These are phyloP conservation scores for Nematolebias whitei DNA, from an alignment of 2,113 vertebrate species.

Conservation along the genomic window DNA sequence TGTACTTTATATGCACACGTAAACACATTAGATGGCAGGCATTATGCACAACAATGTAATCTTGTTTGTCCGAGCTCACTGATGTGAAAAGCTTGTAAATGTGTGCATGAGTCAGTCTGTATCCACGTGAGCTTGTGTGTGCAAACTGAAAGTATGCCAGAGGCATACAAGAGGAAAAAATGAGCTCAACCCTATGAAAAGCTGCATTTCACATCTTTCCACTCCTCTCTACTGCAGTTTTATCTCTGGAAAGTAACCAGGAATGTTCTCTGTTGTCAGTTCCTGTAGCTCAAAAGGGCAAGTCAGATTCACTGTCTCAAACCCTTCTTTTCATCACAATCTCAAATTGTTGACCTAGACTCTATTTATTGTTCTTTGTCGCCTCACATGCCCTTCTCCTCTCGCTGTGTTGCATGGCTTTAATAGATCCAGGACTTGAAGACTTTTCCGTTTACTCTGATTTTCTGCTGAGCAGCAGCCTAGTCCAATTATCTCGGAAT, in stretches of 20 bases:
- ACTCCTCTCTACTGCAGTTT: constrained; percentile 54
- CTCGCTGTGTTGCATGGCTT: constrained; percentile 18
- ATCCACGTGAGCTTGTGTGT: constrained; percentile 19
- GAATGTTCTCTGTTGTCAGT: constrained; percentile 55
- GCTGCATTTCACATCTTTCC: constrained; percentile 56
- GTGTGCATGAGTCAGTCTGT: constrained; percentile 26
- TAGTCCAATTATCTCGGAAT: constrained; percentile 63
- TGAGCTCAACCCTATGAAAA: constrained; percentile 55
- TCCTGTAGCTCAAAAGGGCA: constrained; percentile 30
- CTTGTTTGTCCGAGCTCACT: constrained; percentile 10
- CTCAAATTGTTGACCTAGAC: constrained; percentile 18
- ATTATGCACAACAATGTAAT: constrained; percentile 13
- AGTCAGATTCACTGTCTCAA: constrained; percentile 12
- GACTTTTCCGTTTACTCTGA: constrained; percentile 19
- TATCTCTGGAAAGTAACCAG: constrained; percentile 64
- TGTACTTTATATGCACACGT: background rate
- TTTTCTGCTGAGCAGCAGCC: constrained; percentile 58
- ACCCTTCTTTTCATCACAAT: background rate
- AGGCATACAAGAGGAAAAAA: constrained; percentile 55
- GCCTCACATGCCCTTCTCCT: constrained; percentile 16
- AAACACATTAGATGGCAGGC: constrained; percentile 1
- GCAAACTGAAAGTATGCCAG: constrained; percentile 49
- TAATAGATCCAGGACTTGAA: constrained; percentile 5
- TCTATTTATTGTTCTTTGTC: constrained; percentile 22
- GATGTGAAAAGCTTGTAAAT: constrained; percentile 38